phyloP scores from a whole-genome alignment of 2,888 invertebrate species.

The Acleris cristana region DNA sequence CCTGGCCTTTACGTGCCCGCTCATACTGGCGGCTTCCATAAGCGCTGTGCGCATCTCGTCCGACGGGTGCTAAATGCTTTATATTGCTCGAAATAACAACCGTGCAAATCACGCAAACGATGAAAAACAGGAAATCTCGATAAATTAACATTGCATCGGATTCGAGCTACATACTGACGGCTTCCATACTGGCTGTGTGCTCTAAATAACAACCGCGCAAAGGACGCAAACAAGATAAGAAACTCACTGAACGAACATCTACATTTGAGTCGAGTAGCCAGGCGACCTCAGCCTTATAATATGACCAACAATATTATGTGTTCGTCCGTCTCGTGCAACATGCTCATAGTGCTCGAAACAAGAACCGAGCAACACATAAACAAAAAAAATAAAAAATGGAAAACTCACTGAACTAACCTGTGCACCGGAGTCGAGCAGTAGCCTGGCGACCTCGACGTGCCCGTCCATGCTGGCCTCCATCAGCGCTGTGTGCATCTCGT shows the following conservation, averaged over 20 bases:
- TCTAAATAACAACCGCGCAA: too few relatives aligned
- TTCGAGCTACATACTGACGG: constrained; percentile 83
- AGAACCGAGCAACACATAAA: not conserved
- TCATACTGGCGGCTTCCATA: constrained; percentile 99
- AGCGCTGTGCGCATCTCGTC: constrained; percentile 99
- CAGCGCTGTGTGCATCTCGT: constrained; percentile 99
- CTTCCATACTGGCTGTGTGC: too few relatives aligned
- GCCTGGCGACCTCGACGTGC: constrained; percentile 97
- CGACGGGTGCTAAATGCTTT: constrained; percentile 95
- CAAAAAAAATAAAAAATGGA: constrained; percentile 4
- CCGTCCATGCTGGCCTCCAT: constrained; percentile 99
- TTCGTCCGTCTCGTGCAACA: too few relatives aligned
- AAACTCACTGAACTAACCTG: constrained; percentile 83
- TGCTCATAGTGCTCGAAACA: not conserved
- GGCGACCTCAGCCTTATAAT: too few relatives aligned
- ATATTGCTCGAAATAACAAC: not conserved
- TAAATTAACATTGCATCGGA: constrained; percentile 92
- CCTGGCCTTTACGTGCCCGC: constrained; percentile 98
- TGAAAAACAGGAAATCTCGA: constrained; percentile 9
- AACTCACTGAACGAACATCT: too few relatives aligned
- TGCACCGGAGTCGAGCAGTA: constrained; percentile 97
- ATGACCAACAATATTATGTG: too few relatives aligned
- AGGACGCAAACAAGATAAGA: too few relatives aligned
- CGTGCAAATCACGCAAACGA: not conserved
- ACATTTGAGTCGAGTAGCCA: too few relatives aligned